Base-by-base conservation (phyloP, 2,113 vertebrate genomes). In the Trachemys scripta region DNA sequence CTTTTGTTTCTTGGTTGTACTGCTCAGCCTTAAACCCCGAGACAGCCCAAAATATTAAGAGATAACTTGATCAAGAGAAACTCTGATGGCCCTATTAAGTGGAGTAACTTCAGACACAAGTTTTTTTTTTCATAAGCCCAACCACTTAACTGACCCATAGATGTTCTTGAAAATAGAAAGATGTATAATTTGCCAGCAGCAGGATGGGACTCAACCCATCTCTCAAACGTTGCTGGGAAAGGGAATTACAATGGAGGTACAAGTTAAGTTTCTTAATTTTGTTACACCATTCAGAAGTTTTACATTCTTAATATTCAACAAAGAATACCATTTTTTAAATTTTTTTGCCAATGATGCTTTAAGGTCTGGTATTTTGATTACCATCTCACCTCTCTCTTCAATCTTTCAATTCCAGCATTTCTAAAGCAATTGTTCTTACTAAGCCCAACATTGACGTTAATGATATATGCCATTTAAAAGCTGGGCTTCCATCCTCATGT, bases 271-370 rank as follows among this genome's bases (percentile, higher is more conserved):
- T 22, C 1, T 53, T 83, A 4, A 5, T 89, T 95, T 92, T 82
- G 4, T 31, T 47, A 82, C 75, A 90, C 29, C 0, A 20, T 82
- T 53, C 1, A 0, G 10, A 81, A 62, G 1, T 38, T 94, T 84
- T 85, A 79, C n/a, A 91, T 95, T 3, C 11, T 49, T 92, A 56
- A 80, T 82, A 81, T 88, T 65, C 90, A 50, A 76, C 35, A 90
- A 69, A 1, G 10, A 53, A 49, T 49, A 87, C 8, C 17, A 14
- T 89, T 22, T 54, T 0, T 3, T 3, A 14, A 24, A 25, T 56
- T 25, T 25, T 69, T 69, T 69, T 9, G 17, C 69, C 22, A 75
- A 24, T 75, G 9, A 42, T 42, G 10, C 69, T 42, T 42, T 42
- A 20, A 75, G 69, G 38, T 75, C 9, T 24, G 38, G 17, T 42